phyloP scores from a whole-genome alignment of 2,888 invertebrate species.

The Polymixis lichenea region DNA sequence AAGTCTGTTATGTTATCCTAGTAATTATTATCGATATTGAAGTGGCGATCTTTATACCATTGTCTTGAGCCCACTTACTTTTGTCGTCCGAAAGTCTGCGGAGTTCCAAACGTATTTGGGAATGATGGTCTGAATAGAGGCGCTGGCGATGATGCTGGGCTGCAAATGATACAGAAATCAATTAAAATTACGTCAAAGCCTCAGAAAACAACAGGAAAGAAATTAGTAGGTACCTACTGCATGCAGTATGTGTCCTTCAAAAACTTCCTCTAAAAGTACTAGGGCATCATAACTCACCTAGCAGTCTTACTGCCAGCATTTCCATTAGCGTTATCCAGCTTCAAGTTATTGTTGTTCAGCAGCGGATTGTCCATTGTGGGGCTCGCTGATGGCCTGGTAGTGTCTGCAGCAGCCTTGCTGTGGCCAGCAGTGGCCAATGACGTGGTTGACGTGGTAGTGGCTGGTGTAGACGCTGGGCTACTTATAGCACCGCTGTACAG shows the following conservation, averaged over 20 bases:
- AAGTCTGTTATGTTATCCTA: constrained; percentile 14
- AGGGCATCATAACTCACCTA: constrained; percentile 74
- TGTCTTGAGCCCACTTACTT: constrained; percentile 73
- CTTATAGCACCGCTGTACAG: constrained; percentile 88
- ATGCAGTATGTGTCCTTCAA: no score
- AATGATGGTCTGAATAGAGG: constrained; percentile 94
- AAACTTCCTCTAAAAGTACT: constrained; percentile 10
- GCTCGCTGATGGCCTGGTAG: constrained; percentile 82
- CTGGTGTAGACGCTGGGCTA: constrained; percentile 83
- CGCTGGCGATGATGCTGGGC: constrained; percentile 91
- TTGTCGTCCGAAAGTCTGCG: constrained; percentile 86
- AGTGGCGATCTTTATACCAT: background rate
- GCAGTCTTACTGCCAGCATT: constrained; percentile 87
- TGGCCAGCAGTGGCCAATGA: constrained; percentile 77
- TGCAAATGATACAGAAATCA: constrained; percentile 73
- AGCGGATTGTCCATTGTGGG: constrained; percentile 83
- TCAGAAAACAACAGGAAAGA: background rate
- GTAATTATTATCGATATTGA: background rate
- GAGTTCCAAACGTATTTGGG: constrained; percentile 93
- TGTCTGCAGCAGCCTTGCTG: constrained; percentile 83
- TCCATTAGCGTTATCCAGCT: constrained; percentile 87
- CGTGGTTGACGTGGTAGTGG: constrained; percentile 75
- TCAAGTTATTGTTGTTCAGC: constrained; percentile 86
- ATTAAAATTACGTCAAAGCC: background rate
- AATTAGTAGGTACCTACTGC: no score